These are phyloP conservation scores for Tyto alba DNA, from an alignment of 2,113 vertebrate species.

Conservation along the genomic window DNA sequence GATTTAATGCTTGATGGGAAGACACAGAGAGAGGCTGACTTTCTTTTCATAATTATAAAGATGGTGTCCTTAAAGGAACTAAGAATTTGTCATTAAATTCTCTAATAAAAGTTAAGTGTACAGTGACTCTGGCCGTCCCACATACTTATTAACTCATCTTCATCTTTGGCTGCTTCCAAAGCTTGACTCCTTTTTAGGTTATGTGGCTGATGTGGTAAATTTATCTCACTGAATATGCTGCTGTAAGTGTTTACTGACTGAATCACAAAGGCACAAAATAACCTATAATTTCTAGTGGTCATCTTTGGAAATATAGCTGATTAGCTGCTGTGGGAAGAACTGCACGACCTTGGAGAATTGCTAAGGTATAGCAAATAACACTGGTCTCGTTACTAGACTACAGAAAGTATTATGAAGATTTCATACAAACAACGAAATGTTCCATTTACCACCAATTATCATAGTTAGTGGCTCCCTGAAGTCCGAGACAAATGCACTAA, in stretches of 20 bases:
- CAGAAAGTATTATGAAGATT: background rate
- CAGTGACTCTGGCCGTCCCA: background rate
- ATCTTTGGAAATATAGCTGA: background rate
- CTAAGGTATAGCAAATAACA: background rate
- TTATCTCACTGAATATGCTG: background rate
- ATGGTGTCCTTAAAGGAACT: background rate
- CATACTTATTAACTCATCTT: background rate
- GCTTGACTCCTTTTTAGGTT: background rate
- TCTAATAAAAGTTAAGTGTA: background rate
- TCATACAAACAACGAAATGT: background rate
- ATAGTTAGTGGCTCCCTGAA: background rate
- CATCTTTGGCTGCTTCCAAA: background rate
- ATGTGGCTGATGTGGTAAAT: background rate
- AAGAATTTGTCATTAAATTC: background rate
- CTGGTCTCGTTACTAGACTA: background rate
- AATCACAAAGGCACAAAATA: background rate
- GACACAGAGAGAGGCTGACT: background rate
- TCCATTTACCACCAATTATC: background rate
- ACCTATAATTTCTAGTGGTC: background rate
- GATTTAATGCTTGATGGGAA: background rate
- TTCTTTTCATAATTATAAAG: background rate
- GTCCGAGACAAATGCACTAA: background rate
- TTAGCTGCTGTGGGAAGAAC: background rate
- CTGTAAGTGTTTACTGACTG: background rate
- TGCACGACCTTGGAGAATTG: background rate